Percentiles rank a stretch among this genome's conserved stretches.
These are phyloP conservation scores for Hymenochirus boettgeri DNA, from an alignment of 2,113 vertebrate species.

Conservation along the genomic window DNA sequence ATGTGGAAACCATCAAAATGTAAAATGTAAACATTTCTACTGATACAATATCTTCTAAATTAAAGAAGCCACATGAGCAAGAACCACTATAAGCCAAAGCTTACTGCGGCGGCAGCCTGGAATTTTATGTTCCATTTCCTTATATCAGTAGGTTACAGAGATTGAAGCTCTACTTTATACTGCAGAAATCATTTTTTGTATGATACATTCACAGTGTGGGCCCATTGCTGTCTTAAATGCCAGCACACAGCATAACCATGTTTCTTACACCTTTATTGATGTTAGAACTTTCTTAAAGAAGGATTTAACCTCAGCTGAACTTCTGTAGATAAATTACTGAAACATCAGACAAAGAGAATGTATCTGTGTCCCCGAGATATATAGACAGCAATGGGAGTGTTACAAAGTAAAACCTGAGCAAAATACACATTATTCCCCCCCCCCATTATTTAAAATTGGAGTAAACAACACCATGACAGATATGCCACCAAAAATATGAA, in stretches of 20 bases:
- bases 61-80: conserved; percentile 6
- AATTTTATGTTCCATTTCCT: conserved; percentile 12
- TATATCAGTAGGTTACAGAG: conserved; percentile 17
- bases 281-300: conserved; percentile 23
- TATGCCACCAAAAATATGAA: too few relatives aligned
- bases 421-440: too few relatives aligned
- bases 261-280: conserved; percentile 10
- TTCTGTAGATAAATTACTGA: conserved; percentile 24
- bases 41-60: conserved; percentile 10
- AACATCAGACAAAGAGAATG: conserved; percentile 8
- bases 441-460: too few relatives aligned
- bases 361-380: conserved; percentile 6
- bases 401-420: too few relatives aligned
- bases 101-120: conserved; percentile 20
- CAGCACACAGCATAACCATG: neutral
- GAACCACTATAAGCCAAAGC: neutral
- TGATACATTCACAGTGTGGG: conserved; percentile 8
- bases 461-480: too few relatives aligned
- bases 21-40: neutral
- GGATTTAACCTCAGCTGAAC: conserved; percentile 28
- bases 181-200: conserved; percentile 8
- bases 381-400: neutral
- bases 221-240: conserved; percentile 6
- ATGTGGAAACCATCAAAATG: neutral
- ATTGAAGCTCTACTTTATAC: conserved; percentile 18